These are phyloP conservation scores for Rhopalosiphum maidis DNA, from an alignment of 1,140 invertebrate species.

Conservation along the genomic window DNA sequence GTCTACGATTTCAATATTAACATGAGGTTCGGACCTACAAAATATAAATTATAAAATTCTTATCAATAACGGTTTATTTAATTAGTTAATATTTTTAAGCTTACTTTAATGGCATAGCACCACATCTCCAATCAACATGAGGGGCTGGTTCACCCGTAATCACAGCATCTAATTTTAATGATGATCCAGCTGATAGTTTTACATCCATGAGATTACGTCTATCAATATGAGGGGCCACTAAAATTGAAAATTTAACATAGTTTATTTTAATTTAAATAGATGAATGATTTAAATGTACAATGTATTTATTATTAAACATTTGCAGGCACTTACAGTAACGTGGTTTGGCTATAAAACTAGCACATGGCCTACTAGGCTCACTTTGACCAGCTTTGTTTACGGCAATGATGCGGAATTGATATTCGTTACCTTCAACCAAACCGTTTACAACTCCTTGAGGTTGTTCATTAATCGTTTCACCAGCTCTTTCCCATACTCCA, in stretches of 20 bases:
- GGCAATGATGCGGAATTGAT: slow-evolving; percentile 97
- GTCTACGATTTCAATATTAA: slow-evolving; percentile 78
- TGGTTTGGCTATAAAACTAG: slow-evolving; percentile 90
- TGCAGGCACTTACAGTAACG: slow-evolving; percentile 72
- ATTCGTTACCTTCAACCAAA: slow-evolving; percentile 95
- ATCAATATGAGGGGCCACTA: slow-evolving; percentile 94
- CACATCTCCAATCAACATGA: slow-evolving; percentile 85
- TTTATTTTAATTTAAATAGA: background rate
- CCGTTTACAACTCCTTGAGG: slow-evolving; percentile 81
- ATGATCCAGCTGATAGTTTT: slow-evolving; percentile 87
- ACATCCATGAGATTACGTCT: slow-evolving; percentile 86
- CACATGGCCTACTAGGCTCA: slow-evolving; percentile 85
- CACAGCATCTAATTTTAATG: slow-evolving; percentile 90
- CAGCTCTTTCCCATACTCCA: slow-evolving; percentile 87
- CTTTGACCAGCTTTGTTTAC: slow-evolving; percentile 93
- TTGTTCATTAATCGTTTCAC: slow-evolving; percentile 76
- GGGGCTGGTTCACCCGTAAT: slow-evolving; percentile 92
- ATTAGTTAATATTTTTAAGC: background rate
- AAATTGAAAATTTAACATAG: slow-evolving; percentile 59
- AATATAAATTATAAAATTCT: slow-evolving; percentile 3
- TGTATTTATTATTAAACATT: background rate
- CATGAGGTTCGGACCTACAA: slow-evolving; percentile 59
- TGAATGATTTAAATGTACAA: background rate
- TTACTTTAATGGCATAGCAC: slow-evolving; percentile 66
- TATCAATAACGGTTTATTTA: background rate